These are phyloP conservation scores for Neodiprion lecontei DNA, from an alignment of 1,140 invertebrate genomes.

Conservation along the genomic window DNA sequence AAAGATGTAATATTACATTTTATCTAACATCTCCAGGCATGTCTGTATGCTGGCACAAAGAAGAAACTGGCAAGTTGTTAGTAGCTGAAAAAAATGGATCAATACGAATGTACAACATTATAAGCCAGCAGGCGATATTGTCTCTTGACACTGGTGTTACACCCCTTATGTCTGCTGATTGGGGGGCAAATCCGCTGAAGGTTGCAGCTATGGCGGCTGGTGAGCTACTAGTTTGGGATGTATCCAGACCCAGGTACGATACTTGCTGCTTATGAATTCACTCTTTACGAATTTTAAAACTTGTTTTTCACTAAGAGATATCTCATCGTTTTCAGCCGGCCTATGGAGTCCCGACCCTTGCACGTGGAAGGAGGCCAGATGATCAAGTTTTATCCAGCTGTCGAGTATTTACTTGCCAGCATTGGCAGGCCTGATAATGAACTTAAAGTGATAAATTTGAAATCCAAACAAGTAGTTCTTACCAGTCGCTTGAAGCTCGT, in stretches of 20 bases:
- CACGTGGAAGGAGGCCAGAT: slow-evolving; percentile 66
- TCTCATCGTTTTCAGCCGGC: slow-evolving; percentile 56
- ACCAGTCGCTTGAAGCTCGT: slow-evolving; percentile 62
- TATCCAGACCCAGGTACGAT: slow-evolving; percentile 66
- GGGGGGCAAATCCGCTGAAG: slow-evolving; percentile 70
- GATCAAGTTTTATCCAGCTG: slow-evolving; percentile 64
- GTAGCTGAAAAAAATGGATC: slow-evolving; percentile 79
- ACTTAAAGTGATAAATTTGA: slow-evolving; percentile 68
- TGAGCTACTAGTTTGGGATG: slow-evolving; percentile 71
- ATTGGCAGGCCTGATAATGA: slow-evolving; percentile 67
- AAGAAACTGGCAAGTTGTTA: slow-evolving; percentile 76
- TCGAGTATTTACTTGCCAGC: slow-evolving; percentile 65
- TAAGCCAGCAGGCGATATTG: slow-evolving; percentile 72
- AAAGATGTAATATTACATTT: slow-evolving; percentile 66
- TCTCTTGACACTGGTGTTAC: slow-evolving; percentile 71
- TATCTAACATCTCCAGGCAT: slow-evolving; percentile 74
- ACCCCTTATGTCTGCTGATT: slow-evolving; percentile 73
- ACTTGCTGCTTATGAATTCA: neutral
- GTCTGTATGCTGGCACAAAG: slow-evolving; percentile 73
- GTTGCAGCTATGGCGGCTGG: slow-evolving; percentile 69
- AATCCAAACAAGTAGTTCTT: slow-evolving; percentile 62
- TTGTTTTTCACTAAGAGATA: neutral
- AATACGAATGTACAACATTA: slow-evolving; percentile 76
- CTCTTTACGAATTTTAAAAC: slow-evolving; percentile 16
- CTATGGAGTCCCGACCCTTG: slow-evolving; percentile 62